These are phyloP conservation scores for Eulemur rubriventer DNA, from an alignment of 2,797 vertebrate genomes.

Conservation along the genomic window DNA sequence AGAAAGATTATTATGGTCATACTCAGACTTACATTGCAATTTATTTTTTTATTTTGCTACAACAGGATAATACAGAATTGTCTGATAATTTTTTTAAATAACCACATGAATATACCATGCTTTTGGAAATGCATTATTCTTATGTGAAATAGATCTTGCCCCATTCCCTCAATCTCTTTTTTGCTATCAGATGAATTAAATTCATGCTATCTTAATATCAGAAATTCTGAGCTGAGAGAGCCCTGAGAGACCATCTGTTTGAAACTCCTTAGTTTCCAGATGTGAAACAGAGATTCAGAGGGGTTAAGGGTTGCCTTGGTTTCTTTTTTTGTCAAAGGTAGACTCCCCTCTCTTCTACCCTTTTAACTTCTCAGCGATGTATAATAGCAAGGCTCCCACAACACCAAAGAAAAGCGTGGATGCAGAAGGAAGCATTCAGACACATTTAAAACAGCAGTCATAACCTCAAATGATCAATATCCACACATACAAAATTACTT, in stretches of 20 bases:
- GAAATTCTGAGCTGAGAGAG: neutral
- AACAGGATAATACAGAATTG: constrained; percentile 3
- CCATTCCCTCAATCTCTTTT: neutral
- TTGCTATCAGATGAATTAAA: constrained; percentile 3
- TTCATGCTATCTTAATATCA: neutral
- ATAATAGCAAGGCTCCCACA: neutral
- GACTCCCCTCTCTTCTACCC: neutral
- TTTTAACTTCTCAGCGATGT: neutral
- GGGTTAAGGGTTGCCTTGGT: neutral
- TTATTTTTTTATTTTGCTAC: neutral
- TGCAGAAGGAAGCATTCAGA: neutral
- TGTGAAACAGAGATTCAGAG: neutral
- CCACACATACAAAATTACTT: neutral
- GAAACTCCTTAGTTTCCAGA: neutral
- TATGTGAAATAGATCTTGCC: neutral
- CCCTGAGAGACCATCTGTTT: neutral
- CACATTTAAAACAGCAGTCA: neutral
- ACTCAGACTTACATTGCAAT: neutral
- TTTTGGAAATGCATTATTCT: constrained; percentile 22
- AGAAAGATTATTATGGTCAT: neutral
- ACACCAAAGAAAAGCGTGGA: neutral
- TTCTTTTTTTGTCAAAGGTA: constrained; percentile 40
- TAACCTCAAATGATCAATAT: neutral
- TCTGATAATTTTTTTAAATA: neutral
- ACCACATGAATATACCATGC: neutral